Percentiles rank a stretch among this genome's conserved stretches.
phyloP scores from a whole-genome alignment of 2,888 invertebrate species.

The Epirrhoe alternata region DNA sequence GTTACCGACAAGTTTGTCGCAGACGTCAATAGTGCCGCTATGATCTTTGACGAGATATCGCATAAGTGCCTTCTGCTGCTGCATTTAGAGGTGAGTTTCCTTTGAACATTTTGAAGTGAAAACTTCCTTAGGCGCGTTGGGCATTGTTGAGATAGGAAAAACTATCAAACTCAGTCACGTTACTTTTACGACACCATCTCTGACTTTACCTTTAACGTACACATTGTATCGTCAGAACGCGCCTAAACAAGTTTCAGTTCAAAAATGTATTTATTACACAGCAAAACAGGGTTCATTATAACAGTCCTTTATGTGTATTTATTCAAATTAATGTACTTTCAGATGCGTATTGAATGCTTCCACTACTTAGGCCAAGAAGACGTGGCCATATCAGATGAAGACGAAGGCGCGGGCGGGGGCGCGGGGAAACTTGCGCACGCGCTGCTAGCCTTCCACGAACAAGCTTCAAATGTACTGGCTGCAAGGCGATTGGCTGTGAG shows the following conservation, averaged over 20 bases:
- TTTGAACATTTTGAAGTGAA: too few species aligned
- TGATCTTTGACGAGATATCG: constrained; percentile 94
- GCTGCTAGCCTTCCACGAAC: constrained; percentile 71
- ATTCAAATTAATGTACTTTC: constrained; percentile 6
- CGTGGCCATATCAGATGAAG: constrained; percentile 77
- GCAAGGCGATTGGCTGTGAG: constrained; percentile 56
- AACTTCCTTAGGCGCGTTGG: too few species aligned
- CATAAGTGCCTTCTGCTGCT: constrained; percentile 96
- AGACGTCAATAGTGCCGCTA: constrained; percentile 87
- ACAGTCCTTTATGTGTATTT: too few species aligned
- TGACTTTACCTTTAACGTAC: too few species aligned
- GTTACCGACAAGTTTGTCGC: constrained; percentile 86
- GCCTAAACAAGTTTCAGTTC: too few species aligned
- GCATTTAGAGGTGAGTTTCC: constrained; percentile 91
- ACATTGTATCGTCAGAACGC: too few species aligned
- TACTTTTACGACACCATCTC: too few species aligned
- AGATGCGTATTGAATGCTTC: constrained; percentile 97
- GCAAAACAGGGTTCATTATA: too few species aligned
- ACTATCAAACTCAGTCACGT: too few species aligned
- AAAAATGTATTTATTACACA: too few species aligned
- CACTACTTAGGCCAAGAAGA: constrained; percentile 90
- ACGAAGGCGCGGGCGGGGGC: constrained; percentile 76
- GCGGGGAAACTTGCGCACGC: constrained; percentile 66
- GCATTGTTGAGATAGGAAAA: too few species aligned
- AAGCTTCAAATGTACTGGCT: constrained; percentile 54